Evolutionary conservation across 2,113 vertebrate species (phyloP), one percentile per base, ranked within the genome.

Genomic region (Passer montanus): DNA sequence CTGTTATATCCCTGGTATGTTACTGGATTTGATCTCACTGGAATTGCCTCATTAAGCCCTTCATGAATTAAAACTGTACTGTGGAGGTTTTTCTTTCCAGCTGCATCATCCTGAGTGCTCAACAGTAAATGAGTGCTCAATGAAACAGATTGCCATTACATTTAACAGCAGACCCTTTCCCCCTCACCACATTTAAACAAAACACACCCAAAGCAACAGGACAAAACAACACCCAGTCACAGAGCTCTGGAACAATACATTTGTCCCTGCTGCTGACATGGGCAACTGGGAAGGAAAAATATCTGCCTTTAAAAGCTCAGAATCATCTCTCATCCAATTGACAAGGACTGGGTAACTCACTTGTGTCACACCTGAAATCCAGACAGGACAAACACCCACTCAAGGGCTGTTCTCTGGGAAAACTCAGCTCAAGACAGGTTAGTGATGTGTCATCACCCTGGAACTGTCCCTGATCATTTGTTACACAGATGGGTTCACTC

Each of bases 381-480:
- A 67, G 50, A 50, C 58, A 52, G 89, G 91, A 74, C 83, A 94
- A 73, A 84, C 73, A 72, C 69, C 81, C 92, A 84, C 72, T 7
- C 19, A 52, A 87, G 64, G 94, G 94, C 93, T 96, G 87, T 20
- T 94, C 94, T 90, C 96, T 76, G 72, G 80, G 60, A 44, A 73
- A 96, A 62, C 13, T 58, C 56, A 58, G 35, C 2, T 37, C 58
- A 13, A 23, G 20, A 2, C 35, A 80, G 31, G 56, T 58, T 31
- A n/a, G 33, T 3, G 46, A 46, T 19, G 20, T 37, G 33, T 7
- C 39, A 18, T 1, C 76, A 77, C 68, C 53, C 24, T 12, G 21
- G 88, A 85, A 75, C 28, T 52, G 43, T 11, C 88, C 78, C 58
- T 68, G 18, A 2, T 3, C 1, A 68, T 43, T 9, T 50, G 15